phyloP scores from a whole-genome alignment of 2,113 vertebrate genomes.

The Antennarius striatus region DNA sequence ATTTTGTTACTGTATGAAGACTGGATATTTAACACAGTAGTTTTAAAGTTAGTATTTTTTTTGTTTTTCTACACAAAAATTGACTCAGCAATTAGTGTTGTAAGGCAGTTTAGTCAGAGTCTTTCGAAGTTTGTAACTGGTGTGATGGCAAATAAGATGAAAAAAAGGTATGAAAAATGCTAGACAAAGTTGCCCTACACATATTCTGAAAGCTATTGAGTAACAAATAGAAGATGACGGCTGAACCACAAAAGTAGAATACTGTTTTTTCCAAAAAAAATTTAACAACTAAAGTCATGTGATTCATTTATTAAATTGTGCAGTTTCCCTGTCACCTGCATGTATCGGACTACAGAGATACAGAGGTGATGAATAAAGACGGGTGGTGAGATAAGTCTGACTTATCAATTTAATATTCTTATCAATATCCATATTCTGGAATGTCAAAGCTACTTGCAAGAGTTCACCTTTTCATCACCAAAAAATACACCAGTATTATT shows the following conservation, averaged over 20 bases:
- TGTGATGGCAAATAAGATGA: constrained; percentile 4
- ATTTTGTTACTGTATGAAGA: neutral
- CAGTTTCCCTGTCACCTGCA: neutral
- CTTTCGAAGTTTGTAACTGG: neutral
- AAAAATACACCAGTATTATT: no score
- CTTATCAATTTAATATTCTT: no score
- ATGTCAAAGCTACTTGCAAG: no score
- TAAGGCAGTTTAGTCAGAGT: neutral
- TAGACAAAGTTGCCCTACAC: neutral
- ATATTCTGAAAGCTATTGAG: neutral
- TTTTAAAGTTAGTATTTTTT: no score
- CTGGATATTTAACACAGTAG: neutral
- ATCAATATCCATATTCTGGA: no score
- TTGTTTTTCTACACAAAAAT: no score
- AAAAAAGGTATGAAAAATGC: neutral
- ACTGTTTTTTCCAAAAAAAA: no score
- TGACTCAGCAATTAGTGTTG: neutral
- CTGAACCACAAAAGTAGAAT: constrained; percentile 1
- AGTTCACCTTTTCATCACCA: no score
- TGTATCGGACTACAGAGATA: neutral
- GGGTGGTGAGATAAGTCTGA: no score
- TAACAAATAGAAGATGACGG: constrained; percentile 12
- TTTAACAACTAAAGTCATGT: no score
- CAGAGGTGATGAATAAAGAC: neutral
- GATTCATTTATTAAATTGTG: no score